Evolutionary conservation across 2,888 invertebrate genomes (phyloP).

Genomic region (Cistogaster globosa): DNA sequence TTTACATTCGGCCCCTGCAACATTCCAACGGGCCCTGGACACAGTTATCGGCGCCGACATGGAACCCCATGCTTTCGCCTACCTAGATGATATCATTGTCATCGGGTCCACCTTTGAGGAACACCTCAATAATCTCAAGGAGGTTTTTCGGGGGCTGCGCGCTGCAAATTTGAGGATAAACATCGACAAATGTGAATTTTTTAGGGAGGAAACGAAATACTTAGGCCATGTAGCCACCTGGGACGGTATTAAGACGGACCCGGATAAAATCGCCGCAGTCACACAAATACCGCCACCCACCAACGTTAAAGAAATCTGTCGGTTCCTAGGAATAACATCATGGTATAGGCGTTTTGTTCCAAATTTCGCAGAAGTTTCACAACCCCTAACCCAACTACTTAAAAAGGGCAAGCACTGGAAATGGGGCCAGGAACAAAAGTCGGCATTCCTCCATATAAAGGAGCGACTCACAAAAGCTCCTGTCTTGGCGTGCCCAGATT

Average conservation of each 20-base stretch:
- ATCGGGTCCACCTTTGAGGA: not conserved
- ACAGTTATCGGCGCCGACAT: conserved; percentile 13
- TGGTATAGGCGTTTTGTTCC: not conserved
- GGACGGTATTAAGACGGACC: no score
- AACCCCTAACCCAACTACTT: not conserved
- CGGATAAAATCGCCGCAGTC: no score
- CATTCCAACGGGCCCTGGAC: conserved; percentile 52
- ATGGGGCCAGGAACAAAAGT: not conserved
- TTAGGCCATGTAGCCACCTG: no score
- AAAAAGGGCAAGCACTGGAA: conserved; percentile 9
- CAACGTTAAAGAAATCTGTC: no score
- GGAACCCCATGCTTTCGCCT: conserved; percentile 14
- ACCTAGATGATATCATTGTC: conserved; percentile 1
- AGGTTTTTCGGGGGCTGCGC: no score
- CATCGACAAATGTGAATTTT: no score
- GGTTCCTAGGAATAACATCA: not conserved
- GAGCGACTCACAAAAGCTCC: no score
- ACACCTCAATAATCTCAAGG: no score
- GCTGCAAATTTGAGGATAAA: no score
- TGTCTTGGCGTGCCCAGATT: no score
- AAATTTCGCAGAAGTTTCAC: not conserved
- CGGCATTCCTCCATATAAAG: not conserved
- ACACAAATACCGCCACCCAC: no score
- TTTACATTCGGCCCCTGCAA: conserved; percentile 46
- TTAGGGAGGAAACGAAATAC: no score